Percentiles rank a stretch among this genome's conserved stretches.
Conservation (phyloP, 2,797 vertebrate species). For the Chaetodon trifasciatus region DNA sequence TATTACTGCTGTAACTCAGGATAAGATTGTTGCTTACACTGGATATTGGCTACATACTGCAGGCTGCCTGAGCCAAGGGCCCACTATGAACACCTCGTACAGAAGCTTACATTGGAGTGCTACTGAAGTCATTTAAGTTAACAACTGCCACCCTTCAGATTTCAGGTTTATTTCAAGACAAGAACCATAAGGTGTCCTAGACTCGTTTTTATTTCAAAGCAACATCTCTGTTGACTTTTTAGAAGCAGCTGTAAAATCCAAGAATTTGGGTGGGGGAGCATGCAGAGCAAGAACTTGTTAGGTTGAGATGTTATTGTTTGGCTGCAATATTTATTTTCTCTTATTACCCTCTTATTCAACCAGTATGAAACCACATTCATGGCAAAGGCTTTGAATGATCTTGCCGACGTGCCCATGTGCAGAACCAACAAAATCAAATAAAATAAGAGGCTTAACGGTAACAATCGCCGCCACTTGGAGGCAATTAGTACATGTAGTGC, state of each 20-base stretch:
- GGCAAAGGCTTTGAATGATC: conserved; percentile 49
- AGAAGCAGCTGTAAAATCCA: conserved; percentile 33
- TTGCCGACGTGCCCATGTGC: conserved; percentile 41
- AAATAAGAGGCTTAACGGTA: conserved; percentile 46
- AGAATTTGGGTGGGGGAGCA: conserved; percentile 26
- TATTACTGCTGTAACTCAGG: conserved; percentile 67
- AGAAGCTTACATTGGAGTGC: conserved; percentile 51
- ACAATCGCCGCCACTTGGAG: conserved; percentile 66
- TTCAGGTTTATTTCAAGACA: conserved; percentile 30
- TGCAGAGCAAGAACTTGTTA: conserved; percentile 20
- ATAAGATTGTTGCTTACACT: conserved; percentile 60
- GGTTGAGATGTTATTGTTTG: conserved; percentile 50
- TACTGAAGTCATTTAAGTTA: conserved; percentile 36
- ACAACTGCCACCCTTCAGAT: conserved; percentile 21
- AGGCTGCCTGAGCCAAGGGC: conserved; percentile 52
- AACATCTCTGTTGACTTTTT: conserved; percentile 19
- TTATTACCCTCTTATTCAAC: conserved; percentile 51
- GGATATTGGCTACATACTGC: conserved; percentile 42
- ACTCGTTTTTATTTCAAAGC: conserved; percentile 41
- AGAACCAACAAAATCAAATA: conserved; percentile 27
- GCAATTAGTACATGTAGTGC: conserved; percentile 50
- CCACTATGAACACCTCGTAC: conserved; percentile 31
- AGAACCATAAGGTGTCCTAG: conserved; percentile 17
- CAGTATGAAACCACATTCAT: conserved; percentile 60
- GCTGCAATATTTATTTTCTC: conserved; percentile 44